A percentile compares a stretch with the other conserved stretches of the same genome.
Evolutionary conservation across 2,888 invertebrate species (phyloP).

Genomic region (Eupsilia transversa): DNA sequence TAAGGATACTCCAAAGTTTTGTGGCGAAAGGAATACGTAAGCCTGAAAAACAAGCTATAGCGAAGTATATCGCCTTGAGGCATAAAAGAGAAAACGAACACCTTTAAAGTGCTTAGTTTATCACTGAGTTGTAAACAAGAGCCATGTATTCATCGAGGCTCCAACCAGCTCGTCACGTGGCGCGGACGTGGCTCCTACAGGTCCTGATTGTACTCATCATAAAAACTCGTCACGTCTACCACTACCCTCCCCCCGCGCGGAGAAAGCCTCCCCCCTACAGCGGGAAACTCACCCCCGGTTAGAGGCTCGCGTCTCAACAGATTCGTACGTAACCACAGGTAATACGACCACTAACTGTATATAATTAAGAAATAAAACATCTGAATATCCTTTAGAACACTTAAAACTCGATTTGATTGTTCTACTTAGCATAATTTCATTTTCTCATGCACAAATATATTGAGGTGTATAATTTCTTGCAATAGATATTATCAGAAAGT

Average conservation of each 20-base stretch:
- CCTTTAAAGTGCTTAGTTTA: constrained; percentile 48
- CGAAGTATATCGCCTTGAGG: background rate
- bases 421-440: constrained; percentile 36
- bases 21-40: background rate
- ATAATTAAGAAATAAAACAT: constrained; percentile 44
- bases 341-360: constrained; percentile 18
- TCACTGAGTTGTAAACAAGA: constrained; percentile 62
- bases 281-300: constrained; percentile 67
- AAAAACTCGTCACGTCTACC: constrained; percentile 83
- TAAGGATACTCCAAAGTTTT: constrained; percentile 6
- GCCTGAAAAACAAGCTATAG: constrained; percentile 9
- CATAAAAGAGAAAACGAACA: constrained; percentile 37
- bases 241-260: constrained; percentile 65
- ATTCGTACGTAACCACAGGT: constrained; percentile 51
- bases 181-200: constrained; percentile 75
- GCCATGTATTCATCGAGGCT: constrained; percentile 73
- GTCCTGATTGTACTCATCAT: constrained; percentile 84
- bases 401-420: constrained; percentile 38
- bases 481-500: constrained; percentile 38
- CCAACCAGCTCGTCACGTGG: constrained; percentile 74
- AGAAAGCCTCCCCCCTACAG: constrained; percentile 70
- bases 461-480: constrained; percentile 49
- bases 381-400: constrained; percentile 30
- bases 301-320: constrained; percentile 52
- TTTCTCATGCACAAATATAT: constrained; percentile 14